Conservation (phyloP, 23 tunicate genomes). For the Oikopleura dioica region DNA sequence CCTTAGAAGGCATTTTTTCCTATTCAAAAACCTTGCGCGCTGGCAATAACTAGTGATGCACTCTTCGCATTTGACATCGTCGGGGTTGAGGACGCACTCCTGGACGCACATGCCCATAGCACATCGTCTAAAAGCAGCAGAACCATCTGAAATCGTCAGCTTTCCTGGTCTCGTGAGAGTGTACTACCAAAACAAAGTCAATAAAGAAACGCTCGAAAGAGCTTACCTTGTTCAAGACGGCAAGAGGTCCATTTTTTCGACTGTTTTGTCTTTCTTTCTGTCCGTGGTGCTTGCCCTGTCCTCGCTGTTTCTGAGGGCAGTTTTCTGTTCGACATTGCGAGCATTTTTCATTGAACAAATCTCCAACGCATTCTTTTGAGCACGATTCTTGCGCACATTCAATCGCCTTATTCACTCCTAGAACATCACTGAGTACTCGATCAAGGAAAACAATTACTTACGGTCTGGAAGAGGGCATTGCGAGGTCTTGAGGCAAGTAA, state of each 20-base stretch:
- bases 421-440: neutral
- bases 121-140: neutral
- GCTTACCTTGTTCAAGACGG: neutral
- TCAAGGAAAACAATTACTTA: neutral
- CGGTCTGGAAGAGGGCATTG: neutral
- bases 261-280: neutral
- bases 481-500: neutral
- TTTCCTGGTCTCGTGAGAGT: neutral
- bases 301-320: neutral
- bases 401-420: neutral
- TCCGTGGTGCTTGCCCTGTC: too few relatives aligned
- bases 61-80: neutral
- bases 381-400: neutral
- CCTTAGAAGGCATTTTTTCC: too few relatives aligned
- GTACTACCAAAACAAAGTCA: too few relatives aligned
- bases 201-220: neutral
- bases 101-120: conserved; percentile 6
- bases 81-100: neutral
- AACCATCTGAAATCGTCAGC: neutral
- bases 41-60: neutral
- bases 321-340: neutral
- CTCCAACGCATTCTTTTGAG: neutral
- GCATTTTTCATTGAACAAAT: neutral
- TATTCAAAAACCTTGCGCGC: too few relatives aligned
- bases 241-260: neutral